phyloP scores from a whole-genome alignment of 2,888 invertebrate genomes.

The Drosophila diplacantha region DNA sequence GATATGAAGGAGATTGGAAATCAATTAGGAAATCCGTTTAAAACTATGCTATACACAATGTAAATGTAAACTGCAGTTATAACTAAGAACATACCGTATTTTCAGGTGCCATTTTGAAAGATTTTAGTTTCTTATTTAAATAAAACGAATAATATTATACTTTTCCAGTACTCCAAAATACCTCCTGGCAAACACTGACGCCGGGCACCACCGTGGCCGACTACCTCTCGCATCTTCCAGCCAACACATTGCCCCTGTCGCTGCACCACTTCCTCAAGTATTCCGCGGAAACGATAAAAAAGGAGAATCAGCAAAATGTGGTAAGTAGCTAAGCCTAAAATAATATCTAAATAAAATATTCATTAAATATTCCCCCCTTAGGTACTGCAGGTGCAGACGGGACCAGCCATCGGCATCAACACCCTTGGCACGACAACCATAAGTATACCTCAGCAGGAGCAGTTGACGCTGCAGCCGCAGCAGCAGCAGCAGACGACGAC shows the following conservation, averaged over 20 bases:
- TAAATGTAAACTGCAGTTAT: too few species aligned
- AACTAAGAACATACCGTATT: too few species aligned
- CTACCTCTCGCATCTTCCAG: conserved; percentile 88
- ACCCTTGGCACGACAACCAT: conserved; percentile 74
- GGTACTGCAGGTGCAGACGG: conserved; percentile 76
- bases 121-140: neutral
- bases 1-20: too few species aligned
- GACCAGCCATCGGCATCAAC: conserved; percentile 75
- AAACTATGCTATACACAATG: too few species aligned
- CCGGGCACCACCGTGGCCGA: conserved; percentile 90
- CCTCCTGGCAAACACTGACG: conserved; percentile 79
- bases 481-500: conserved; percentile 48
- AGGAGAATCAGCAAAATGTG: conserved; percentile 81
- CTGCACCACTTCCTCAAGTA: conserved; percentile 91
- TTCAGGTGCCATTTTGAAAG: too few species aligned
- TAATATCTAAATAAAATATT: too few species aligned
- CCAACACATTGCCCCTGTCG: conserved; percentile 85
- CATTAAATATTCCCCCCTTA: conserved; percentile 13
- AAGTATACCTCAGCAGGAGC: conserved; percentile 77
- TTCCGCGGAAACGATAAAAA: conserved; percentile 86
- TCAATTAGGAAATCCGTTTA: too few species aligned
- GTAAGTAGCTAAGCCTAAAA: conserved; percentile 52
- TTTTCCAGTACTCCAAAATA: conserved; percentile 75
- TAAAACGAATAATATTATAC: neutral
- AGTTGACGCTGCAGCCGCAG: conserved; percentile 56